phyloP scores from a whole-genome alignment of 1,140 invertebrate genomes.

The Drosophila baimaii region DNA sequence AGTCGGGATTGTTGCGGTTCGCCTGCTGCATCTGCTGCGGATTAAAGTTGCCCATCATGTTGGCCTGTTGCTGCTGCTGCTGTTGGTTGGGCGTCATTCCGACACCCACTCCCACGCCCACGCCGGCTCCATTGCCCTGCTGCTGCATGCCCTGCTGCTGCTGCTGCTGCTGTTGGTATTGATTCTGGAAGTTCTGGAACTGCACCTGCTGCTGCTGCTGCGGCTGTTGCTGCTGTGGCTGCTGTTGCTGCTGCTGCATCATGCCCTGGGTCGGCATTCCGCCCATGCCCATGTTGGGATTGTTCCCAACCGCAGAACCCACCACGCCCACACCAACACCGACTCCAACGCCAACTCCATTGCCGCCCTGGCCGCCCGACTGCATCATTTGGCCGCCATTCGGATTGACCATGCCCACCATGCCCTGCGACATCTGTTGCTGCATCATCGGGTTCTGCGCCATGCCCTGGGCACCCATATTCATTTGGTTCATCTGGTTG shows the following conservation, averaged over 20 bases:
- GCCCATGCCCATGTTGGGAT: constrained; percentile 63
- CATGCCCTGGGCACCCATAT: constrained; percentile 85
- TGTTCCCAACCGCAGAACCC: constrained; percentile 49
- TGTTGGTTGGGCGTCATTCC: constrained; percentile 70
- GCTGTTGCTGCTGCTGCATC: constrained; percentile 61
- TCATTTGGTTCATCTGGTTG: constrained; percentile 85
- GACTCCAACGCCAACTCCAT: constrained; percentile 63
- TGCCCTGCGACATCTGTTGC: constrained; percentile 85
- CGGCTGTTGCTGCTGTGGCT: constrained; percentile 62
- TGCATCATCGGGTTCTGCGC: constrained; percentile 85
- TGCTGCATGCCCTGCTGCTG: constrained; percentile 73
- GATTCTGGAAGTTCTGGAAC: constrained; percentile 82
- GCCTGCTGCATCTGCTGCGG: constrained; percentile 81
- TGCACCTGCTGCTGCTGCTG: constrained; percentile 71
- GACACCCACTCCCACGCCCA: constrained; percentile 83
- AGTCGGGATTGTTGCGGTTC: constrained; percentile 84
- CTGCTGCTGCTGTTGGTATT: constrained; percentile 73
- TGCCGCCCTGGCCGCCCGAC: constrained; percentile 53
- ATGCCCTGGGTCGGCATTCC: constrained; percentile 78
- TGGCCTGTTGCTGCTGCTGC: constrained; percentile 77
- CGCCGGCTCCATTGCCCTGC: constrained; percentile 55
- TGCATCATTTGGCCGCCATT: constrained; percentile 81
- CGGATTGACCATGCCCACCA: constrained; percentile 85
- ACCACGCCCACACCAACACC: constrained; percentile 52
- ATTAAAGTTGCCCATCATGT: constrained; percentile 84